phyloP scores from a whole-genome alignment of 2,797 vertebrate genomes.

The Lepus townsendii region DNA sequence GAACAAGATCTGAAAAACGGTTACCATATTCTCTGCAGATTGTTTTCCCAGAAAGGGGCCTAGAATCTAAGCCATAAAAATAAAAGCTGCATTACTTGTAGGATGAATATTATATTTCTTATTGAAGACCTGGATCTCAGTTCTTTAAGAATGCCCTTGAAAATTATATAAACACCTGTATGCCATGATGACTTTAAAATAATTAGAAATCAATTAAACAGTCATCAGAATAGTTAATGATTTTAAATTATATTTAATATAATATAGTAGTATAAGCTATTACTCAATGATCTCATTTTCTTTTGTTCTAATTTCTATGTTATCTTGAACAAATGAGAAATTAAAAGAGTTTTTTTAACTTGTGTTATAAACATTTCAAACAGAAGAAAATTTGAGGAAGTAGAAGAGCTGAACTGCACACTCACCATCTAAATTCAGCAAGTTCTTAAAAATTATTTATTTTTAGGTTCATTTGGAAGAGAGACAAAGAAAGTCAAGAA shows the following conservation, averaged over 20 bases:
- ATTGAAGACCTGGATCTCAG: constrained; percentile 15
- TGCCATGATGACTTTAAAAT: constrained; percentile 13
- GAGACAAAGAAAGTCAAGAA: too few species aligned
- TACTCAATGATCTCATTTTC: not conserved
- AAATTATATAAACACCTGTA: not conserved
- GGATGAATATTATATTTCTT: constrained; percentile 1
- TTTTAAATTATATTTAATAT: constrained; percentile 22
- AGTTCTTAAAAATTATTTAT: not conserved
- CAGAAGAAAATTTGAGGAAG: constrained; percentile 1
- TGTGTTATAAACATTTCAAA: not conserved
- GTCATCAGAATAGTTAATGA: not conserved
- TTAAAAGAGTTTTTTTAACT: constrained; percentile 5
- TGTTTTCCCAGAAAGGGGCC: constrained; percentile 14
- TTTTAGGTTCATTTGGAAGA: too few species aligned
- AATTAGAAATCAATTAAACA: constrained; percentile 45
- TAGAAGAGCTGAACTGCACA: not conserved
- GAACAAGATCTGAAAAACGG: constrained; percentile 20
- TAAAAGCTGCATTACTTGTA: not conserved
- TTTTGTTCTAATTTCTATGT: constrained; percentile 52
- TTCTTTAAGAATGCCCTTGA: not conserved
- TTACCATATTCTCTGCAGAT: not conserved
- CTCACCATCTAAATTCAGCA: not conserved
- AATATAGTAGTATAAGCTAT: not conserved
- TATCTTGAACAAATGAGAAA: not conserved
- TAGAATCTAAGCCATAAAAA: not conserved